Percentiles rank a stretch among this genome's conserved stretches.
These are phyloP conservation scores for Cryptomyrus ogoouensis DNA, from an alignment of 2,113 vertebrate genomes.

Conservation along the genomic window DNA sequence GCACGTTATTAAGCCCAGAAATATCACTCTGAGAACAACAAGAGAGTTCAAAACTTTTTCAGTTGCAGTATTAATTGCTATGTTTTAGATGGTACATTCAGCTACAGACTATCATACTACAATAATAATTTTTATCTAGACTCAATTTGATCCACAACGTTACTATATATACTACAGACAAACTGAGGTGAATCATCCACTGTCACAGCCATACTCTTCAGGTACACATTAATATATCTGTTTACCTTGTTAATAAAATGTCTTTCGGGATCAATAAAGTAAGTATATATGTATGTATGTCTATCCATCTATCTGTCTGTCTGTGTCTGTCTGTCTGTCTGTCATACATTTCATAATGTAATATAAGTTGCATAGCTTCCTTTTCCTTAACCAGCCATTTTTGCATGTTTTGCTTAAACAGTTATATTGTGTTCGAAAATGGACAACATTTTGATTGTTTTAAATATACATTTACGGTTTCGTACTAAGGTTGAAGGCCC, in stretches of 20 bases:
- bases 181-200: neutral
- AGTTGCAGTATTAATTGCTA: neutral
- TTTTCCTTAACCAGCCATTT: neutral
- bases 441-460: neutral
- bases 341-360: neutral
- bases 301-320: no score
- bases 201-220: neutral
- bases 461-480: neutral
- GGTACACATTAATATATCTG: neutral
- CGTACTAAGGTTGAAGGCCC: neutral
- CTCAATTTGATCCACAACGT: neutral
- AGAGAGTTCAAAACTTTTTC: neutral
- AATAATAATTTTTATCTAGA: neutral
- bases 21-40: slow-evolving; percentile 49
- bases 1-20: slow-evolving; percentile 55
- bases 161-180: neutral
- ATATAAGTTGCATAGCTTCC: neutral
- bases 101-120: neutral
- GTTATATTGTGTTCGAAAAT: neutral
- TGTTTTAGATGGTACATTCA: neutral
- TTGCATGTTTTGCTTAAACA: neutral
- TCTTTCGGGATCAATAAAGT: no score
- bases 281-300: no score
- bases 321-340: no score
- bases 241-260: neutral